These are phyloP conservation scores for Spialia ferax DNA, from an alignment of 2,888 invertebrate genomes.

Conservation along the genomic window DNA sequence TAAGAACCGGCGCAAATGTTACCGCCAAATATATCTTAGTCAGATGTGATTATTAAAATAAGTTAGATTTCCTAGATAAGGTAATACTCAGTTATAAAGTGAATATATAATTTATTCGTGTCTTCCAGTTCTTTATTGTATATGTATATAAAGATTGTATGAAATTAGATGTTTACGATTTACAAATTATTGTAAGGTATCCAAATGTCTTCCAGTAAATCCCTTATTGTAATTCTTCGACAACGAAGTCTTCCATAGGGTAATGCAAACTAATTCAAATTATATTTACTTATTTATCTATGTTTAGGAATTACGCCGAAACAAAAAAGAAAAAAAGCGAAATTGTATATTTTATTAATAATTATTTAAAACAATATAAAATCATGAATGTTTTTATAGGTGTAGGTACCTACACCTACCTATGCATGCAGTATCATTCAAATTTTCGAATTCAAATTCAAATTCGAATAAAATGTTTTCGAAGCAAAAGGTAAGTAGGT, in stretches of 20 bases:
- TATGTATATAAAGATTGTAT: constrained; percentile 48
- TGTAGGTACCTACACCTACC: too few relatives aligned
- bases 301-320: too few relatives aligned
- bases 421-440: too few relatives aligned
- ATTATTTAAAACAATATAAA: neutral
- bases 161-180: constrained; percentile 49
- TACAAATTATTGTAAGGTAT: constrained; percentile 50
- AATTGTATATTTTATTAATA: neutral
- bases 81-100: constrained; percentile 47
- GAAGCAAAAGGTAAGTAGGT: too few relatives aligned
- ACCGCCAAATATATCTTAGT: constrained; percentile 53
- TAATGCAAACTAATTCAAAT: constrained; percentile 28
- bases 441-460: too few relatives aligned
- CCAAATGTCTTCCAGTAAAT: constrained; percentile 70
- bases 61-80: constrained; percentile 51
- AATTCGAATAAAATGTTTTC: neutral
- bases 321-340: too few relatives aligned
- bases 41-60: constrained; percentile 55
- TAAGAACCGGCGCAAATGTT: constrained; percentile 28
- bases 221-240: constrained; percentile 58
- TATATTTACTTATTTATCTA: too few relatives aligned
- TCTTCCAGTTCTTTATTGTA: constrained; percentile 53
- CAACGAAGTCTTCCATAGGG: constrained; percentile 81
- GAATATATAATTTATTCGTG: constrained; percentile 47
- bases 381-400: too few relatives aligned